Conservation (phyloP, 2,797 vertebrate species). For the Channa striata region DNA sequence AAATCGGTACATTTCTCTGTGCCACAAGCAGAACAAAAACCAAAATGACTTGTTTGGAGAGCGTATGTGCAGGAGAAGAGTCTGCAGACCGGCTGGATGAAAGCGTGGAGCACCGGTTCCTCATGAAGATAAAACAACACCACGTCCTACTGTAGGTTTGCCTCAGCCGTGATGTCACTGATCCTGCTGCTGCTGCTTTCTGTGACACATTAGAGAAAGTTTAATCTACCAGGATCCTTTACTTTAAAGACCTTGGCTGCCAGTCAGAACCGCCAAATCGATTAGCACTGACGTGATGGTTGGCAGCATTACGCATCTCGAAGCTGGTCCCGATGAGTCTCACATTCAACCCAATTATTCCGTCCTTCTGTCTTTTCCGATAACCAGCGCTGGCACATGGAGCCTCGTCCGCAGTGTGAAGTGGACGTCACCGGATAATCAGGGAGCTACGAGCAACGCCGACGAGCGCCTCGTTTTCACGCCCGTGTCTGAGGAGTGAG, state of each 20-base stretch:
- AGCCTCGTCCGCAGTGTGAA: constrained; percentile 18
- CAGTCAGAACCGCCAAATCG: background rate
- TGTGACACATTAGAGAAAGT: background rate
- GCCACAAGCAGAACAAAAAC: no score
- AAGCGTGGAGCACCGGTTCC: no score
- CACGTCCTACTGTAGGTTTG: no score
- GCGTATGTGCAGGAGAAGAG: no score
- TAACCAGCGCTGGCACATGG: constrained; percentile 1
- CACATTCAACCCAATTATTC: constrained; percentile 55
- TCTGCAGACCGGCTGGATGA: no score
- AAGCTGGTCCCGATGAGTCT: background rate
- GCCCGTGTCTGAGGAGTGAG: constrained; percentile 1
- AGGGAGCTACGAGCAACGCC: background rate
- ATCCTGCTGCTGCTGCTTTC: no score
- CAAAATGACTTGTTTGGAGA: no score
- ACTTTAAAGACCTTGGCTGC: constrained; percentile 6
- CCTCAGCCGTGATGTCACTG: no score
- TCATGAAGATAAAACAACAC: no score
- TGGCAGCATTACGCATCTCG: background rate
- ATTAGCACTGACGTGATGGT: background rate
- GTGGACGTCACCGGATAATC: constrained; percentile 12
- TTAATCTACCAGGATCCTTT: background rate
- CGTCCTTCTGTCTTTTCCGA: constrained; percentile 28
- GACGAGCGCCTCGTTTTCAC: background rate
- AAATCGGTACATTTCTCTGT: no score